Conservation (phyloP, 2,113 vertebrate species). For the Girardinichthys multiradiatus region DNA sequence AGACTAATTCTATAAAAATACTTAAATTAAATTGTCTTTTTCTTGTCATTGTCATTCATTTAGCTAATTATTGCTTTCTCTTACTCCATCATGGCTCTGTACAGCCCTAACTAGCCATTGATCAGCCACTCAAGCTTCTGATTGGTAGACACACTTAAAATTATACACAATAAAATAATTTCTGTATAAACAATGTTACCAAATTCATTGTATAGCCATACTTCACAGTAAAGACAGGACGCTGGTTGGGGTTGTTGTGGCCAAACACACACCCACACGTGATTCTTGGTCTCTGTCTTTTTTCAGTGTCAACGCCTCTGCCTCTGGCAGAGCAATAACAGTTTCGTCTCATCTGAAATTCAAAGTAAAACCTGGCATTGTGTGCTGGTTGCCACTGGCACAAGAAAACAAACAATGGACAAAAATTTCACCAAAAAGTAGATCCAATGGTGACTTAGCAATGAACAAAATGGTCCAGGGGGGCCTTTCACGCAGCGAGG, state of each 20-base stretch:
- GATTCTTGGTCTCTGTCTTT: constrained; percentile 41
- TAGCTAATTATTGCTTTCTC: constrained; percentile 71
- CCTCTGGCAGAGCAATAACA: constrained; percentile 53
- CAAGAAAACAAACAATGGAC: constrained; percentile 46
- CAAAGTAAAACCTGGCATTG: constrained; percentile 61
- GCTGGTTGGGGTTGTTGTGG: constrained; percentile 64
- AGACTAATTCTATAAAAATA: constrained; percentile 50
- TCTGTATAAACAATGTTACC: constrained; percentile 48
- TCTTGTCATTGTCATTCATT: constrained; percentile 20
- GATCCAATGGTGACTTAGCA: constrained; percentile 38
- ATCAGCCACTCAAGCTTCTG: constrained; percentile 49
- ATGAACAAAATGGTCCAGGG: constrained; percentile 51
- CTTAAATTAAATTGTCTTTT: constrained; percentile 46
- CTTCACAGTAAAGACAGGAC: constrained; percentile 73
- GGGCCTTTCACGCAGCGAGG: constrained; percentile 59
- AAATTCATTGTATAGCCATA: constrained; percentile 53
- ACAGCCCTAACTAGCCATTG: constrained; percentile 36
- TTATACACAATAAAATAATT: constrained; percentile 57
- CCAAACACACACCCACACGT: constrained; percentile 43
- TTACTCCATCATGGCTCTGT: constrained; percentile 40
- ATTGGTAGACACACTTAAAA: constrained; percentile 59
- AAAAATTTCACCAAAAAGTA: constrained; percentile 59
- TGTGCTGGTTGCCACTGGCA: constrained; percentile 65
- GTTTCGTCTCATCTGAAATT: constrained; percentile 56
- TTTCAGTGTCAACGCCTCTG: constrained; percentile 44